Percentiles rank a stretch among this genome's conserved stretches.
phyloP scores from a whole-genome alignment of 2,888 invertebrate genomes.

The Caenorhabditis sp. region DNA sequence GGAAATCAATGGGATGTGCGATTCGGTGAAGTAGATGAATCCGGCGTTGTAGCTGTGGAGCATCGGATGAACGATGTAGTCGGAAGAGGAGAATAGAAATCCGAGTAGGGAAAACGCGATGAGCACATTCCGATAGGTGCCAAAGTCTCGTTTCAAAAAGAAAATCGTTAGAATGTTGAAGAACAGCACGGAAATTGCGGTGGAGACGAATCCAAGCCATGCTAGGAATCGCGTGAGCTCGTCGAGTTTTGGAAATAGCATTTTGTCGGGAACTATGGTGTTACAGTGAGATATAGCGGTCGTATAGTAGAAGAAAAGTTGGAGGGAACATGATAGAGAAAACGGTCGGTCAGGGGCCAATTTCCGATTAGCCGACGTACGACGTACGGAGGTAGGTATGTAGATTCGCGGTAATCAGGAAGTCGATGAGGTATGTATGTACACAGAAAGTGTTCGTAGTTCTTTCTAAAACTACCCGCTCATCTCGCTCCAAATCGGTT shows the following conservation, averaged over 20 bases:
- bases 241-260: slow-evolving; percentile 19
- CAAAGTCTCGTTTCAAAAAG: slow-evolving; percentile 42
- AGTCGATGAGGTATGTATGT: no score
- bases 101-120: slow-evolving; percentile 31
- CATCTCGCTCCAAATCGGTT: no score
- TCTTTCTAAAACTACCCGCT: no score
- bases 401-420: no score
- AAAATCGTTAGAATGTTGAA: slow-evolving; percentile 33
- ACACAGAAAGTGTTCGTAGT: no score
- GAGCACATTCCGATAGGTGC: slow-evolving; percentile 29
- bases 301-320: no score
- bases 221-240: slow-evolving; percentile 26
- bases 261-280: slow-evolving; percentile 7
- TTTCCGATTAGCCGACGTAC: no score
- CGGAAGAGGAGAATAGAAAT: slow-evolving; percentile 34
- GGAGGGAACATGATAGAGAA: no score
- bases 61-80: slow-evolving; percentile 47
- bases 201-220: slow-evolving; percentile 16
- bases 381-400: no score
- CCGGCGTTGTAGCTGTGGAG: slow-evolving; percentile 34
- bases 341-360: no score
- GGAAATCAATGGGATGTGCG: slow-evolving; percentile 9
- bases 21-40: slow-evolving; percentile 33
- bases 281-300: no score
- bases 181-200: slow-evolving; percentile 8